A percentile compares a stretch with the other conserved stretches of the same genome.
These are phyloP conservation scores for Mactromeris polynyma DNA, from an alignment of 2,888 invertebrate genomes.

Conservation along the genomic window DNA sequence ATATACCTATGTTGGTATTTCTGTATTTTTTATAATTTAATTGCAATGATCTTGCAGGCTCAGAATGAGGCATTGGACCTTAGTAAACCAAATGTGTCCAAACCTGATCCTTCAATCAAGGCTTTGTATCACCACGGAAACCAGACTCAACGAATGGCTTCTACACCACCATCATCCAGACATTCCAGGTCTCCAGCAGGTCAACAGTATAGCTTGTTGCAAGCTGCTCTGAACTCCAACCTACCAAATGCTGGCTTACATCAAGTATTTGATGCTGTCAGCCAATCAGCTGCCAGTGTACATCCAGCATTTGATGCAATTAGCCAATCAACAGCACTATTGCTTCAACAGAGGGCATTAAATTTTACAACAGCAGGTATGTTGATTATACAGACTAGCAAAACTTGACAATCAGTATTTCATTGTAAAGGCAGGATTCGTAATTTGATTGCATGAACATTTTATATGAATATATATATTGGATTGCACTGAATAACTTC, in stretches of 20 bases:
- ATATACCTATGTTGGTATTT: too few species aligned
- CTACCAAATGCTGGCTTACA: slow-evolving; percentile 60
- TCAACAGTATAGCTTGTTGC: slow-evolving; percentile 63
- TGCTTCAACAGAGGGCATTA: slow-evolving; percentile 38
- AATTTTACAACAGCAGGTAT: slow-evolving; percentile 41
- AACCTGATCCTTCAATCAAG: slow-evolving; percentile 30
- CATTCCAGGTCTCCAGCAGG: slow-evolving; percentile 42
- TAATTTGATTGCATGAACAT: too few species aligned
- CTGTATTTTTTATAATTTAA: too few species aligned
- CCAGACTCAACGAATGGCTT: slow-evolving; percentile 46
- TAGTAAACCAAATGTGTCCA: slow-evolving; percentile 51
- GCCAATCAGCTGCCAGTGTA: slow-evolving; percentile 57
- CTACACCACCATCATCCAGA: slow-evolving; percentile 42
- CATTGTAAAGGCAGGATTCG: too few species aligned
- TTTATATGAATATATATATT: too few species aligned
- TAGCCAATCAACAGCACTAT: slow-evolving; percentile 29
- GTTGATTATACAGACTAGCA: neutral
- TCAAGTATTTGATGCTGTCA: slow-evolving; percentile 60
- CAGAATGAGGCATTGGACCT: slow-evolving; percentile 65
- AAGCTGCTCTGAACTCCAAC: slow-evolving; percentile 64
- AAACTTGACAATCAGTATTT: too few species aligned
- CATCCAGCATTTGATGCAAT: slow-evolving; percentile 58
- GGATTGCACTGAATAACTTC: too few species aligned
- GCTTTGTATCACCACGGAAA: slow-evolving; percentile 42
- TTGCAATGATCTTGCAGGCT: neutral